phyloP scores from a whole-genome alignment of 2,888 invertebrate genomes.

The Atherix ibis region DNA sequence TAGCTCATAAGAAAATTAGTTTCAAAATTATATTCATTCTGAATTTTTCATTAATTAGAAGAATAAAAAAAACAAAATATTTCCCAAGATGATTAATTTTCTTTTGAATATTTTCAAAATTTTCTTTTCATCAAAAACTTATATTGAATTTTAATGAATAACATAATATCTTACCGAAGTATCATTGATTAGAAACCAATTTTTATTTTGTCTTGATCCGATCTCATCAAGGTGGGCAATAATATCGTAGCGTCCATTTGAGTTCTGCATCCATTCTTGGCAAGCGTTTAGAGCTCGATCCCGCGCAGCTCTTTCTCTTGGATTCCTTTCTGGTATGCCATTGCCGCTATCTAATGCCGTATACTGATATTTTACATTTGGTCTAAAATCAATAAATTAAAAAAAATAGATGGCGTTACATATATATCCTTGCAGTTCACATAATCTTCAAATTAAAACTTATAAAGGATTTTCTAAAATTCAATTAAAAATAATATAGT shows the following conservation, averaged over 20 bases:
- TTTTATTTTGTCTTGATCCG: conserved; percentile 70
- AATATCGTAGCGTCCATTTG: conserved; percentile 57
- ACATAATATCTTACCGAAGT: conserved; percentile 49
- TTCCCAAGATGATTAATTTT: no score
- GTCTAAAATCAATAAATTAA: conserved; percentile 21
- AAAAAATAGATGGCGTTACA: no score
- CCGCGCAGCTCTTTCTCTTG: conserved; percentile 45
- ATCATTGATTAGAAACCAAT: conserved; percentile 84
- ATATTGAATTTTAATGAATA: conserved; percentile 4
- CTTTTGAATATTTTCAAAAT: no score
- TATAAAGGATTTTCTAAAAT: no score
- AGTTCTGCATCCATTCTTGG: conserved; percentile 36
- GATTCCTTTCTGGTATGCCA: conserved; percentile 42
- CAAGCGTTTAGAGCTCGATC: conserved; percentile 52
- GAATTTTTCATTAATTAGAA: no score
- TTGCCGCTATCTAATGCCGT: conserved; percentile 46
- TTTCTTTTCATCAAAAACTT: background rate
- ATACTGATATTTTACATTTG: conserved; percentile 39
- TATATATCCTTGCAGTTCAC: no score
- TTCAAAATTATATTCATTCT: no score
- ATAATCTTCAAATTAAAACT: no score
- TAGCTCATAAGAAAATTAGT: no score
- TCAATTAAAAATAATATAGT: no score
- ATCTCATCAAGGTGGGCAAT: conserved; percentile 66
- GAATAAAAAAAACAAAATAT: no score